Percentiles rank a stretch among this genome's conserved stretches.
These are phyloP conservation scores for Paralvinella palmiformis DNA, from an alignment of 1,140 invertebrate genomes.

Conservation along the genomic window DNA sequence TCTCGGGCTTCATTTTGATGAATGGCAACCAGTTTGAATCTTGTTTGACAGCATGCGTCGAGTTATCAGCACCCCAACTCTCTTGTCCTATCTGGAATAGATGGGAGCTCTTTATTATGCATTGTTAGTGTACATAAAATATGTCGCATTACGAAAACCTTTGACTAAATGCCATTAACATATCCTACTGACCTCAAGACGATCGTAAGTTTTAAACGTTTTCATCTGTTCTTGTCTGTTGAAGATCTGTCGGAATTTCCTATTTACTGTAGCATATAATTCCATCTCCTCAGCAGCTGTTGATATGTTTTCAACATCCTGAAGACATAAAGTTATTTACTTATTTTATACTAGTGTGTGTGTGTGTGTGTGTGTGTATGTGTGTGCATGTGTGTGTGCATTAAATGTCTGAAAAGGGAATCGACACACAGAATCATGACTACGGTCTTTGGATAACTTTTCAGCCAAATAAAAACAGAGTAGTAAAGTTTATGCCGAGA, in stretches of 20 bases:
- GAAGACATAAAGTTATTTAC: background rate
- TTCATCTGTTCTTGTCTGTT: slow-evolving; percentile 45
- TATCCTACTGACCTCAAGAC: too few species aligned
- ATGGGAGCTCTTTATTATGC: background rate
- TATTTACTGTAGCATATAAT: slow-evolving; percentile 43
- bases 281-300: slow-evolving; percentile 49
- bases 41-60: slow-evolving; percentile 40
- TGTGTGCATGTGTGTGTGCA: too few species aligned
- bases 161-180: too few species aligned
- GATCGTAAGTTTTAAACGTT: slow-evolving; percentile 45
- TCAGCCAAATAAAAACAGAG: too few species aligned
- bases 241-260: slow-evolving; percentile 43
- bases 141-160: too few species aligned
- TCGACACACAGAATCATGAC: too few species aligned
- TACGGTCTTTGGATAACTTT: too few species aligned
- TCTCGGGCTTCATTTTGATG: slow-evolving; percentile 35
- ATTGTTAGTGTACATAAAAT: background rate
- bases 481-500: too few species aligned
- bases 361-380: too few species aligned
- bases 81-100: slow-evolving; percentile 35
- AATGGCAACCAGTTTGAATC: slow-evolving; percentile 47
- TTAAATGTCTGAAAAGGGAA: too few species aligned
- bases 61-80: slow-evolving; percentile 41
- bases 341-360: too few species aligned
- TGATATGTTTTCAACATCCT: slow-evolving; percentile 36